A percentile compares a stretch with the other conserved stretches of the same genome.
phyloP scores from a whole-genome alignment of 1,140 invertebrate genomes.

The Hyles euphorbiae region DNA sequence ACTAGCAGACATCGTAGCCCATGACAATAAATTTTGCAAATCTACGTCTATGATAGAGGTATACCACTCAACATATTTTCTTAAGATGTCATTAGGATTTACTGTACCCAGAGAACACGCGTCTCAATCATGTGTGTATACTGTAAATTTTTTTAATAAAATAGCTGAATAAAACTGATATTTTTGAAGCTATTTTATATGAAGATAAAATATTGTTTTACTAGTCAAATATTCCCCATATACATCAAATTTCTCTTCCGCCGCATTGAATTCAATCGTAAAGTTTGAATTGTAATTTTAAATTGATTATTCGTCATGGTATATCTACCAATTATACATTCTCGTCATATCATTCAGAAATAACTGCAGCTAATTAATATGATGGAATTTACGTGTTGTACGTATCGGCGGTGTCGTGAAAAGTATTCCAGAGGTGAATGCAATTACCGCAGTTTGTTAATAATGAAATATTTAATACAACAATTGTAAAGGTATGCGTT shows the following conservation, averaged over 20 bases:
- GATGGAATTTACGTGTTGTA: neutral
- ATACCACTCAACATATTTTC: conserved; percentile 35
- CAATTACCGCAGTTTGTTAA: neutral
- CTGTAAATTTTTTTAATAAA: neutral
- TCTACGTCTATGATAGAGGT: too few species aligned
- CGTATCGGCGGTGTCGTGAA: neutral
- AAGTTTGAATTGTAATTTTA: too few species aligned
- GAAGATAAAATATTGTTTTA: too few species aligned
- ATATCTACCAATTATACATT: too few species aligned
- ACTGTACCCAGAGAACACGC: conserved; percentile 33
- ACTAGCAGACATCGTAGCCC: conserved; percentile 34
- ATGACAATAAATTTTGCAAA: too few species aligned
- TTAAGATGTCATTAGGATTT: conserved; percentile 51
- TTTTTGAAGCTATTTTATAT: too few species aligned
- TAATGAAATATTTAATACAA: conserved; percentile 7
- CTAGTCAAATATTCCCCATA: too few species aligned
- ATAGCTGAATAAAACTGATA: too few species aligned
- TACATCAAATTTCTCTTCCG: too few species aligned
- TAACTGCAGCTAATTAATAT: neutral
- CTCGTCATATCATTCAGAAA: neutral
- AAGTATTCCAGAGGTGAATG: neutral
- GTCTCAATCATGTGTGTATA: conserved; percentile 31
- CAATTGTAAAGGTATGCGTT: conserved; percentile 1
- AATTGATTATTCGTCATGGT: too few species aligned
- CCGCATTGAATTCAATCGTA: too few species aligned